These are phyloP conservation scores for Thecophora atra DNA, from an alignment of 2,888 invertebrate species.

Conservation along the genomic window DNA sequence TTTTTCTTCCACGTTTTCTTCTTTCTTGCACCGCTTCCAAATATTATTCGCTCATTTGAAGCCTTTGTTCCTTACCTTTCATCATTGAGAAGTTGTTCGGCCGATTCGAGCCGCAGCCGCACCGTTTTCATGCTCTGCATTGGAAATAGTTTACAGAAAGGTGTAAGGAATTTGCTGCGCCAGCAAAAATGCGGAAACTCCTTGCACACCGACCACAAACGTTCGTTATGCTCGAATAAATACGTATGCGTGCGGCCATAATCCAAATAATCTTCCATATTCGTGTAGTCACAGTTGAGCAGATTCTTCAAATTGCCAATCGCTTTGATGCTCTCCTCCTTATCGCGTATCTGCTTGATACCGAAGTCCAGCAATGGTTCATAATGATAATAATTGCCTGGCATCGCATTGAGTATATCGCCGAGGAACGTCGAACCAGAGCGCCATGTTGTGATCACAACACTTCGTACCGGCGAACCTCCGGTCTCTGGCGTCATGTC, in stretches of 20 bases:
- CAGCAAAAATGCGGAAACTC: constrained; percentile 74
- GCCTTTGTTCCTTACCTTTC: constrained; percentile 56
- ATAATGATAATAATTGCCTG: constrained; percentile 89
- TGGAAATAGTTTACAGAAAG: constrained; percentile 84
- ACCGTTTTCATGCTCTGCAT: constrained; percentile 91
- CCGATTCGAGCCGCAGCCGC: constrained; percentile 76
- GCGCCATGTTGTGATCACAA: constrained; percentile 89
- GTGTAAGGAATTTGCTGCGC: constrained; percentile 77
- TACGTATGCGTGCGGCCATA: constrained; percentile 81
- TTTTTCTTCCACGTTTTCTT: no score
- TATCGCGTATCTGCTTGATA: constrained; percentile 82
- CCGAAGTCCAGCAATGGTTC: constrained; percentile 87
- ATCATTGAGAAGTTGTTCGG: constrained; percentile 77
- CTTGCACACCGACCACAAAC: constrained; percentile 84
- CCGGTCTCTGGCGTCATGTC: constrained; percentile 74
- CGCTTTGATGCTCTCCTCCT: constrained; percentile 75
- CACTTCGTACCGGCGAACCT: constrained; percentile 78
- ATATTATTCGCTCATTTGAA: no score
- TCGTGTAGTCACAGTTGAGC: constrained; percentile 79
- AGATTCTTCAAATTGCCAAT: constrained; percentile 76
- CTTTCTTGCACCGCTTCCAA: no score
- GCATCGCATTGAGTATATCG: constrained; percentile 83
- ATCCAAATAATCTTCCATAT: constrained; percentile 78
- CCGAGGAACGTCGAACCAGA: constrained; percentile 91
- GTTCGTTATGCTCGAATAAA: constrained; percentile 85